A percentile compares a stretch with the other conserved stretches of the same genome.
These are phyloP conservation scores for Acanthosepion pharaonis DNA, from an alignment of 2,888 invertebrate species.

Conservation along the genomic window DNA sequence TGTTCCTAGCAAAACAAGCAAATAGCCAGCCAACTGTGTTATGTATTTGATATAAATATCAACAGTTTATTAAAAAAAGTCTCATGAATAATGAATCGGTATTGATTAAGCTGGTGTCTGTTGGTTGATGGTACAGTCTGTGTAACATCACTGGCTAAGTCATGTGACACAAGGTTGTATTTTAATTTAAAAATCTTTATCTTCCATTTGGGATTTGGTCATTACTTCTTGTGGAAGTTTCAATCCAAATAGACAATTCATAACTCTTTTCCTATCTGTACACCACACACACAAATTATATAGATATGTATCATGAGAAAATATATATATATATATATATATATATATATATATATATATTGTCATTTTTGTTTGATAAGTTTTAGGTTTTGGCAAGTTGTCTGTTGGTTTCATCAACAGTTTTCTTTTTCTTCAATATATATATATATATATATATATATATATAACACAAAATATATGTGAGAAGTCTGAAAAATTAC, in stretches of 20 bases:
- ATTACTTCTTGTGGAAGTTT: background rate
- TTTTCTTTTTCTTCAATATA: too few species aligned
- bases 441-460: too few species aligned
- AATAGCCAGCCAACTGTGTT: background rate
- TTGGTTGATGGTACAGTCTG: background rate
- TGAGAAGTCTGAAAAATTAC: too few species aligned
- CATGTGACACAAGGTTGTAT: background rate
- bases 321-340: too few species aligned
- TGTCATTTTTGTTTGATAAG: too few species aligned
- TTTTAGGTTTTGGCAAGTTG: too few species aligned
- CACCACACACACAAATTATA: too few species aligned
- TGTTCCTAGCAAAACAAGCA: background rate
- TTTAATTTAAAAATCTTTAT: background rate
- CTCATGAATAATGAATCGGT: background rate
- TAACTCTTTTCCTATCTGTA: too few species aligned
- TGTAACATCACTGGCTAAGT: background rate
- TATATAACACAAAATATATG: too few species aligned
- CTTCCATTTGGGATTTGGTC: background rate
- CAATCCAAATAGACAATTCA: background rate
- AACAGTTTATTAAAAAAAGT: background rate
- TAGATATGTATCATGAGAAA: too few species aligned
- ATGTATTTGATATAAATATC: background rate
- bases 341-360: too few species aligned
- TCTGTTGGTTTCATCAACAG: too few species aligned
- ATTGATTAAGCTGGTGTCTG: background rate